These are phyloP conservation scores for Oryzias dopingdopingensis DNA, from an alignment of 2,797 vertebrate genomes.

Conservation along the genomic window DNA sequence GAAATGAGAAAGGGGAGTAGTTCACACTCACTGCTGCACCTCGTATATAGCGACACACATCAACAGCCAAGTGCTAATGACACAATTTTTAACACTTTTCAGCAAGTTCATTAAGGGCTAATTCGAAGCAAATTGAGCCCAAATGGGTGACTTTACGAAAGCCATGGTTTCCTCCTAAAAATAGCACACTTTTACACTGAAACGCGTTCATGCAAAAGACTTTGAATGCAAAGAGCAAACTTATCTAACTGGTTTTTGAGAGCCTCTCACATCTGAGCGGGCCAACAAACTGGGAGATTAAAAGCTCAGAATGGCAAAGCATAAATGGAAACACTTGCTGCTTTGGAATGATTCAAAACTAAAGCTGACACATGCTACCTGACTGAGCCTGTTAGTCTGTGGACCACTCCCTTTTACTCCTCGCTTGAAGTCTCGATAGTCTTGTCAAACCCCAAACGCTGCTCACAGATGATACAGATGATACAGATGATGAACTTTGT, in stretches of 20 bases:
- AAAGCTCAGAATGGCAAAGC: too few relatives aligned
- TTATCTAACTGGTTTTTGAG: conserved; percentile 38
- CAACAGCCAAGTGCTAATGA: conserved; percentile 19
- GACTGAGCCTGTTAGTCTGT: too few relatives aligned
- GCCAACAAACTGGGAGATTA: too few relatives aligned
- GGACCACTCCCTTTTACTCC: too few relatives aligned
- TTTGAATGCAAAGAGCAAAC: background rate
- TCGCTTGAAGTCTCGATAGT: too few relatives aligned
- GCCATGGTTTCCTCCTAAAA: conserved; percentile 2
- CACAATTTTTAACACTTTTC: conserved; percentile 26
- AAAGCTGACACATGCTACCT: too few relatives aligned
- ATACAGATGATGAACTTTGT: too few relatives aligned
- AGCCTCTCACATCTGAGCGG: conserved; percentile 4
- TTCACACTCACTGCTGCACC: conserved; percentile 19
- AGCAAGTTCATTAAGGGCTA: conserved; percentile 26
- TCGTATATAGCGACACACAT: conserved; percentile 13
- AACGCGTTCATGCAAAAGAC: background rate
- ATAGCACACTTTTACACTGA: background rate
- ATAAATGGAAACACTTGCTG: too few relatives aligned
- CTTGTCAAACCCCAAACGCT: too few relatives aligned
- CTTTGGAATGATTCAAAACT: too few relatives aligned
- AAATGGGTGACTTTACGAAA: conserved; percentile 29
- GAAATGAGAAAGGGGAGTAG: conserved; percentile 19
- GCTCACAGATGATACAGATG: too few relatives aligned
- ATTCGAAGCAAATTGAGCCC: conserved; percentile 35